Percentiles rank a stretch among this genome's conserved stretches.
Conservation (phyloP, 1,140 invertebrate species). For the Micrasema minimum region DNA sequence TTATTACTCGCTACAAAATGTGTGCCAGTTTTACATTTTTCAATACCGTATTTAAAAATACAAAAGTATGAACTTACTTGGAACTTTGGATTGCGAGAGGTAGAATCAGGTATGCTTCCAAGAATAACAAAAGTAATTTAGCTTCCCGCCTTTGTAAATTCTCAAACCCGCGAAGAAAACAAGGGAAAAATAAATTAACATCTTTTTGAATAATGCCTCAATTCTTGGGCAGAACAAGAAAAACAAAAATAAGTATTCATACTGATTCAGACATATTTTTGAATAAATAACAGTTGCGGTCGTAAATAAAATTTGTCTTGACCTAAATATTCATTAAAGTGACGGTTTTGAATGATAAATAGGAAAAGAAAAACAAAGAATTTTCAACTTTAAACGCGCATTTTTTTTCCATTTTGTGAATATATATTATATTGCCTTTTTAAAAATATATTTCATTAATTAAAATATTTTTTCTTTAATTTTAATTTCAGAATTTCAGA, state of each 20-base stretch:
- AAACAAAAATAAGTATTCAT: conserved; percentile 16
- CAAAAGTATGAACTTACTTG: too few species aligned
- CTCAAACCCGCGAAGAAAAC: conserved; percentile 35
- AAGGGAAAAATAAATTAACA: conserved; percentile 44
- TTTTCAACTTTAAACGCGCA: too few species aligned
- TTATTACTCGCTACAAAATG: too few species aligned
- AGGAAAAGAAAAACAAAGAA: background rate
- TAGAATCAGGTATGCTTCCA: too few species aligned
- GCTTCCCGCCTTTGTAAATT: conserved; percentile 10
- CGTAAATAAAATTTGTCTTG: conserved; percentile 7
- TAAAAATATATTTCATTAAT: too few species aligned
- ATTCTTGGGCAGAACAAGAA: background rate
- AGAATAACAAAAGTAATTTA: too few species aligned
- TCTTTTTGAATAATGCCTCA: conserved; percentile 30
- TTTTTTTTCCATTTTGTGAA: too few species aligned
- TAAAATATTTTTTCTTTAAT: too few species aligned
- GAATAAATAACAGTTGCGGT: conserved; percentile 25
- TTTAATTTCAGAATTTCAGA: too few species aligned
- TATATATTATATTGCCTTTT: too few species aligned
- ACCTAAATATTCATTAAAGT: background rate
- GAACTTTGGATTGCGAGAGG: background rate
- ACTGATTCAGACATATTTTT: conserved; percentile 17
- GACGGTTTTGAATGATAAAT: background rate
- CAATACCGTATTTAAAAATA: too few species aligned
- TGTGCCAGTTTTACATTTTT: too few species aligned